Evolutionary conservation across 2,113 vertebrate genomes (phyloP), one percentile per base, ranked within the genome.

Genomic region (Delphinapterus leucas): DNA sequence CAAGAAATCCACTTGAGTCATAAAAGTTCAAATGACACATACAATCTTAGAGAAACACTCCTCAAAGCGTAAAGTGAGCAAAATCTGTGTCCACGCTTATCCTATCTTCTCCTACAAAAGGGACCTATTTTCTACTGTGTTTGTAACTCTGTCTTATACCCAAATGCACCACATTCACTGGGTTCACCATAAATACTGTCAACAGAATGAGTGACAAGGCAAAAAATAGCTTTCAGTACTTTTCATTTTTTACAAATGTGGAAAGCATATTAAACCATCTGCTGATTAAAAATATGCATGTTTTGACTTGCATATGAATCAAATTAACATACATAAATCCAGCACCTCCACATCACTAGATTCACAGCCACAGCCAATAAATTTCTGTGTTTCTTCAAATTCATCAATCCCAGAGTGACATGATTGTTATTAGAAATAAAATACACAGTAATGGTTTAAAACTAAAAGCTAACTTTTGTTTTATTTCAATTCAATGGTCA

Each of bases 261-360:
- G 73, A 97, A 98, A 97, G 96, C 97, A 97, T 98, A 97, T 97
- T 97, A 97, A 98, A 92, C 73, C 91, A 94, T 97, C 96, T 97
- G 95, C 97, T 97, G 98, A 97, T 98, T 98, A 94, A 98, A 96
- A 98, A 95, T 97, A 97, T 96, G 55, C 86, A 0, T 98, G 93
- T 97, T 97, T 98, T 98, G 88, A 98, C 97, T 98, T 97, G 95
- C 95, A 97, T 95, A 94, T 97, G 96, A 96, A 92, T 97, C 82
- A 96, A 97, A 98, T 97, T 98, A 97, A 76, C 97, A 97, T 97
- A 96, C 58, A 95, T 97, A 98, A 98, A 97, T n/a, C 80, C 84
- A 93, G 81, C 92, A 88, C 95, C 93, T 97, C 94, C 97, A 90
- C 58, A 93, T 88, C 82, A 73, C 94, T 89, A 80, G 49, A 73